phyloP scores from a whole-genome alignment of 2,797 vertebrate genomes.

The Emydoidea blandingii region DNA sequence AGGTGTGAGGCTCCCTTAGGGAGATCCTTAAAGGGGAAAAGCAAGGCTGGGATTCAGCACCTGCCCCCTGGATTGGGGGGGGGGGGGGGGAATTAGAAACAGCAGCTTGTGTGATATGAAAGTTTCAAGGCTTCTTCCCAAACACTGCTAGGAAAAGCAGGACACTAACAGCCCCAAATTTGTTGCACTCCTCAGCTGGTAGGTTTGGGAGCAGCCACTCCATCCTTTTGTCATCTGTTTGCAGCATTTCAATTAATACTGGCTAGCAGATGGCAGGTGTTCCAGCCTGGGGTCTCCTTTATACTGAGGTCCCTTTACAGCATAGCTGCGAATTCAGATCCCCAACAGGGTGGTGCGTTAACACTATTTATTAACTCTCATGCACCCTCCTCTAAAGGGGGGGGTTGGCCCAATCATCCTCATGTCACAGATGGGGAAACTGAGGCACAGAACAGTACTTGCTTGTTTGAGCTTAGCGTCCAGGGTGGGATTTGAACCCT shows the following conservation, averaged over 20 bases:
- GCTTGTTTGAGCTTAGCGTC: background rate
- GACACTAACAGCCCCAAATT: no score
- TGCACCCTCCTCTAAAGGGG: background rate
- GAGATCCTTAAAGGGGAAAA: no score
- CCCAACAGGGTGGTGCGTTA: background rate
- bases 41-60: no score
- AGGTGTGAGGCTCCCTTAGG: background rate
- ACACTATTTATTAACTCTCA: background rate
- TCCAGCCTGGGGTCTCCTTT: background rate
- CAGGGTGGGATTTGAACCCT: background rate
- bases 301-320: background rate
- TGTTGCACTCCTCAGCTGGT: background rate
- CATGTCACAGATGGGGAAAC: background rate
- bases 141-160: no score
- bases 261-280: no score
- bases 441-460: background rate
- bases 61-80: no score
- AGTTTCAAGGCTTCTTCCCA: background rate
- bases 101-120: background rate
- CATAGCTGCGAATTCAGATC: background rate
- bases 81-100: background rate
- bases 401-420: background rate
- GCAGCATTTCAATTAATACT: background rate
- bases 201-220: no score
- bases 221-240: background rate